Base-by-base conservation (phyloP, 2,113 vertebrate genomes). In the Odobenus rosmarus region DNA sequence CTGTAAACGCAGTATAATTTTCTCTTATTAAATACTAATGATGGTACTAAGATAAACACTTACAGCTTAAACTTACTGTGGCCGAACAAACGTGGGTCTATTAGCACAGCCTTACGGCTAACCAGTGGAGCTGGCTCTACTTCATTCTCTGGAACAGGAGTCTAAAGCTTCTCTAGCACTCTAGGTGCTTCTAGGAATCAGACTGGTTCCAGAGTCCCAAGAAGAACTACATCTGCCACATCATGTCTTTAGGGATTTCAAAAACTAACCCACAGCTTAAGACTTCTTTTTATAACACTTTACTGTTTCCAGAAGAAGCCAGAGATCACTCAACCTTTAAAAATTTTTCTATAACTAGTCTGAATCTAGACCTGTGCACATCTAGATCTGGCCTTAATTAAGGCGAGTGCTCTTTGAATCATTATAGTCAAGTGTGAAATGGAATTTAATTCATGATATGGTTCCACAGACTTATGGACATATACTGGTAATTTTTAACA, bases 191-290 rank as follows among this genome's bases (percentile, higher is more conserved):
- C 28, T 14, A 85, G 28, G 26, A 87, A 33, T 53, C 57, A 72
- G n/a, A 42, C 0, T 59, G 21, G 51, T 53, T 88, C 53, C 46
- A 81, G 16, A 26, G 9, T 95, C 24, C 81, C 36, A 94, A 53
- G 19, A 53, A 49, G 9, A n/a, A 86, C 39, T 72, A 51, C 84
- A 93, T 59, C 42, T 71, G 14, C 15, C 86, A 67, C 36, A n/a
- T 82, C 53, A 77, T 5, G 13, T 95, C 67, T 88, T 94, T n/a
- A 79, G 81, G 72, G 62, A 89, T 93, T 96, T 97, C 39, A 83
- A 90, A 69, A 85, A 71, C 26, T 57, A 94, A 26, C 24, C 26
- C 23, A 88, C 93, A 77, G n/a, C 28, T 88, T 39, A 36, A 28
- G 33, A 81, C 1, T 36, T 85, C 42, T 96, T 86, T 93, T n/a